Evolutionary conservation across 2,888 invertebrate genomes (phyloP).

Genomic region (Lacanobia oleracea): DNA sequence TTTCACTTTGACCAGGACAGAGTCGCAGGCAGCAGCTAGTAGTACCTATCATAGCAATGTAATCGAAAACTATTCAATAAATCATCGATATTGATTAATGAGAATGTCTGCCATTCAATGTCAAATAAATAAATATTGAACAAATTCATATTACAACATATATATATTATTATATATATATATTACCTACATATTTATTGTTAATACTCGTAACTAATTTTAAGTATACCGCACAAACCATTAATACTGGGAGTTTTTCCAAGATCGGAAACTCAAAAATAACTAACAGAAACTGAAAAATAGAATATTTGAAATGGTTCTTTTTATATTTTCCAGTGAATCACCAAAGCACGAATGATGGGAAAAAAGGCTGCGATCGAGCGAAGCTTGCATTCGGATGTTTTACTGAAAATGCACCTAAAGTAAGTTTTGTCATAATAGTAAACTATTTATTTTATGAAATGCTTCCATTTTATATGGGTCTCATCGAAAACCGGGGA

Average conservation of each 20-base stretch:
- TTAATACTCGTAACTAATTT: too few species aligned
- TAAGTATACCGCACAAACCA: too few species aligned
- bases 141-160: neutral
- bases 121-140: conserved; percentile 42
- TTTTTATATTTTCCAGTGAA: conserved; percentile 72
- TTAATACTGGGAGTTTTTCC: too few species aligned
- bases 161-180: too few species aligned
- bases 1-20: neutral
- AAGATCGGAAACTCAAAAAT: neutral
- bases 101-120: conserved; percentile 21
- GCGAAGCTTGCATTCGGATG: conserved; percentile 77
- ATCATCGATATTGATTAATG: conserved; percentile 10
- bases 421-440: conserved; percentile 66
- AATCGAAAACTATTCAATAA: neutral
- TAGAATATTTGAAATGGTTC: neutral
- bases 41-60: neutral
- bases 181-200: conserved; percentile 3
- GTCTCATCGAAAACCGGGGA: neutral
- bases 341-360: conserved; percentile 71
- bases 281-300: too few species aligned
- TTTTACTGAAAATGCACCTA: conserved; percentile 73
- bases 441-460: neutral
- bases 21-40: neutral
- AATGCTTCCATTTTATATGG: neutral
- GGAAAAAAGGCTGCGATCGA: conserved; percentile 76